Evolutionary conservation across 2,888 invertebrate genomes (phyloP).

Genomic region (Pimpla rufipes): DNA sequence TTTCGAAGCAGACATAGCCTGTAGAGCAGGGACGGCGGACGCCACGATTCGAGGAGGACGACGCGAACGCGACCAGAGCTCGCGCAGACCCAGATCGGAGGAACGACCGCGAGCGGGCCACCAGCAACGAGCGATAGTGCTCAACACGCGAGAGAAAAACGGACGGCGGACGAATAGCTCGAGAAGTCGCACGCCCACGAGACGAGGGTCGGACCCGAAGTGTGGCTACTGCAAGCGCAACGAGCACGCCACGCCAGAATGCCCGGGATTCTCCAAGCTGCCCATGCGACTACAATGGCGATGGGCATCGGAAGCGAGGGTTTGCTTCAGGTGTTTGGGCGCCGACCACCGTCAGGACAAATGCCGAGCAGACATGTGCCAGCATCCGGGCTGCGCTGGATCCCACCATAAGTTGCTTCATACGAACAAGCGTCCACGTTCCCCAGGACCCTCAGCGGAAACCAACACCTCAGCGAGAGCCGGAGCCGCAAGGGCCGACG

Average conservation of each 20-base stretch:
- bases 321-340: constrained; percentile 42
- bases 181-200: background rate
- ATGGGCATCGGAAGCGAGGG: constrained; percentile 27
- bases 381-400: constrained; percentile 8
- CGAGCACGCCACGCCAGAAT: background rate
- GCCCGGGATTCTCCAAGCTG: background rate
- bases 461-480: background rate
- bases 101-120: too few species aligned
- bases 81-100: too few species aligned
- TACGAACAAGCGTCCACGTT: background rate
- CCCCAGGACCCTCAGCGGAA: background rate
- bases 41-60: background rate
- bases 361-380: constrained; percentile 23
- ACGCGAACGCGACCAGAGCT: background rate
- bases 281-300: constrained; percentile 28
- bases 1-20: constrained; percentile 23
- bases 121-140: background rate
- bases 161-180: too few species aligned
- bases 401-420: constrained; percentile 32
- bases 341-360: constrained; percentile 4
- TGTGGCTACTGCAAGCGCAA: background rate
- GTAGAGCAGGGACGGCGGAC: constrained; percentile 20
- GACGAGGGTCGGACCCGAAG: background rate
- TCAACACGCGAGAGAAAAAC: background rate
- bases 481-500: background rate